Percentiles rank a stretch among this genome's conserved stretches.
Evolutionary conservation across 2,888 invertebrate genomes (phyloP).

Genomic region (Ophion costatus): DNA sequence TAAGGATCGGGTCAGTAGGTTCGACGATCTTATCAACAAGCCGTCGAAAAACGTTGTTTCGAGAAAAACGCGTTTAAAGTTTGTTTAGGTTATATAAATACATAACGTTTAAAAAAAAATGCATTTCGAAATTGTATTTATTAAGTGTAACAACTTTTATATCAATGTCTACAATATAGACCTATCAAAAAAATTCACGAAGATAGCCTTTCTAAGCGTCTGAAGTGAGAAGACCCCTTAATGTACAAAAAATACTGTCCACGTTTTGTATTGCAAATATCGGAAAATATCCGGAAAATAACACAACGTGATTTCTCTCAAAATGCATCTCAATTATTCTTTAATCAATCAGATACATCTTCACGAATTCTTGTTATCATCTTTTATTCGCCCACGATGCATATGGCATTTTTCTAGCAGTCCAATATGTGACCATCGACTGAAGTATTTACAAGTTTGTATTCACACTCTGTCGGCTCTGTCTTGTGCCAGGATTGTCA

Average conservation of each 20-base stretch:
- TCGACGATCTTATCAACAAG: too few relatives aligned
- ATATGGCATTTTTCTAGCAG: constrained; percentile 10
- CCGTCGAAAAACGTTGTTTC: too few relatives aligned
- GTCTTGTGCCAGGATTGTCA: constrained; percentile 53
- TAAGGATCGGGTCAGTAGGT: too few relatives aligned
- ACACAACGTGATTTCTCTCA: background rate
- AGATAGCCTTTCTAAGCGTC: too few relatives aligned
- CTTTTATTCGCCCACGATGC: background rate
- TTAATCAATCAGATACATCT: background rate
- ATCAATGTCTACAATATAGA: too few relatives aligned
- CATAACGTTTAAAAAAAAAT: too few relatives aligned
- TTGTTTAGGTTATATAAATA: too few relatives aligned
- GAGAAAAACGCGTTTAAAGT: too few relatives aligned
- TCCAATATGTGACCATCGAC: background rate
- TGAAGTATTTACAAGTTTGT: constrained; percentile 52
- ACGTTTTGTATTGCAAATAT: background rate
- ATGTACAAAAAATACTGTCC: background rate
- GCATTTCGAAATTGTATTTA: too few relatives aligned
- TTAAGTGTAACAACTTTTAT: too few relatives aligned
- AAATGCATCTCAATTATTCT: background rate
- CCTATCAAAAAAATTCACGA: too few relatives aligned
- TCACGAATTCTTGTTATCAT: background rate
- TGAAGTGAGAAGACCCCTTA: too few relatives aligned
- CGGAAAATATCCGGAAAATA: background rate
- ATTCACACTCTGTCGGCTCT: constrained; percentile 17